Conservation (phyloP, 2,113 vertebrate species). For the Todiramphus chloris region DNA sequence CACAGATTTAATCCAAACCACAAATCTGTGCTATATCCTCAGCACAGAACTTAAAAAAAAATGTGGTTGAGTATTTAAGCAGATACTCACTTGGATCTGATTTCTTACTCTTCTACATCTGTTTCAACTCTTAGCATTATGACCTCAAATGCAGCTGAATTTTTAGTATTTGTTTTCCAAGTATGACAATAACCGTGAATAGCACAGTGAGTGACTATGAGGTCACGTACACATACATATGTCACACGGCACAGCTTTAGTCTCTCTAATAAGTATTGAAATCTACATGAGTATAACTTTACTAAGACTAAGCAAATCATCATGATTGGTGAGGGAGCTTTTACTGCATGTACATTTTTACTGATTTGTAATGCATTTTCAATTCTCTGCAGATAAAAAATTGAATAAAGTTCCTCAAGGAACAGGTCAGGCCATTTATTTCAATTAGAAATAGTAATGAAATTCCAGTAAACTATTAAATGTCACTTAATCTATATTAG, state of each 20-base stretch:
- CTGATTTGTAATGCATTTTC: slow-evolving; percentile 41
- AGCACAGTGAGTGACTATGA: slow-evolving; percentile 16
- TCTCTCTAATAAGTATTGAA: slow-evolving; percentile 4
- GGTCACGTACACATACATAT: neutral
- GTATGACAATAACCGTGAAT: neutral
- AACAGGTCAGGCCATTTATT: slow-evolving; percentile 65
- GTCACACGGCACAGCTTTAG: neutral
- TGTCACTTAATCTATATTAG: slow-evolving; percentile 67
- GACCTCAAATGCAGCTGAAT: slow-evolving; percentile 1
- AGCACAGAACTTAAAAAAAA: neutral
- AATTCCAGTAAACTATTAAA: slow-evolving; percentile 75
- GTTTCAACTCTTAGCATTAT: slow-evolving; percentile 22
- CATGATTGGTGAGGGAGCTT: neutral
- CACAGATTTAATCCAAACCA: neutral
- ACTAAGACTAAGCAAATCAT: slow-evolving; percentile 2
- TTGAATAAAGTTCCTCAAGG: slow-evolving; percentile 50
- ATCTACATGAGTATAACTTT: neutral
- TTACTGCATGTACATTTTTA: neutral
- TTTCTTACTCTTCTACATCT: slow-evolving; percentile 20
- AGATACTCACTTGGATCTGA: neutral
- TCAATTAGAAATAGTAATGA: slow-evolving; percentile 74
- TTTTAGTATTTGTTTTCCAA: slow-evolving; percentile 9
- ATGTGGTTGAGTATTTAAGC: neutral
- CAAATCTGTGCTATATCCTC: neutral
- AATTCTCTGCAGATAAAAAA: slow-evolving; percentile 41